Base-by-base conservation (phyloP, 23 tunicate genomes). In the Styela plicata region DNA sequence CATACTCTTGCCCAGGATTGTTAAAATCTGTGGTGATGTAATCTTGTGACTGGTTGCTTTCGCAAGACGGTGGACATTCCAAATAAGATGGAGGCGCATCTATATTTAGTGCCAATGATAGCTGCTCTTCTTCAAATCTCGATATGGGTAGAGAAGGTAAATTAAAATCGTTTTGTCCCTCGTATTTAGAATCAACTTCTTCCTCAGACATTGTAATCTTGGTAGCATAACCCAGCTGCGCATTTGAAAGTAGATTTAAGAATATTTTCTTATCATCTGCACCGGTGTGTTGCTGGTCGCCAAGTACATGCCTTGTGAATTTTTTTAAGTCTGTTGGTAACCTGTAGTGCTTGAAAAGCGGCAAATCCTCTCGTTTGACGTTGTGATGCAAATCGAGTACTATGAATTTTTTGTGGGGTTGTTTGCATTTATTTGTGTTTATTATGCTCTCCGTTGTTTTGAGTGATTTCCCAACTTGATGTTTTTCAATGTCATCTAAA, bases 321-420 rank as follows among this genome's bases (percentile, higher is more conserved):
- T 31, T 31, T 2, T 73, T 73, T 17, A 73, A 1, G 28, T 73
- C 44, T 19, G 1, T 10, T 31, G 36, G 36, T 0, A 73, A 31
- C 28, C 32, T 73, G 0, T 1, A 73, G 78, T 73, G 78, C 44
- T 32, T 73, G 52, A 31, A 73, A 31, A 31, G 16, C 70, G 70
- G 70, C 70, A 66, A 27, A 24, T 24, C 31, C 17, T 66, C 70
- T 17, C 70, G 10, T 18, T 66, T 66, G 7, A 66, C 70, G 18
- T 27, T 3, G 17, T 27, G 29, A 27, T 27, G 31, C 7, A 66
- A 18, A 18, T 66, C 70, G 30, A 66, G 31, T 24, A 66, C 70
- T 24, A 66, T 27, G 18, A 66, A 66, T 66, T 66, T 66, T 66
- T 66, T 66, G 30, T 24, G 70, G 17, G 70, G 17, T 5, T 66